phyloP scores from a whole-genome alignment of 2,113 vertebrate species.

The Tetrax tetrax region DNA sequence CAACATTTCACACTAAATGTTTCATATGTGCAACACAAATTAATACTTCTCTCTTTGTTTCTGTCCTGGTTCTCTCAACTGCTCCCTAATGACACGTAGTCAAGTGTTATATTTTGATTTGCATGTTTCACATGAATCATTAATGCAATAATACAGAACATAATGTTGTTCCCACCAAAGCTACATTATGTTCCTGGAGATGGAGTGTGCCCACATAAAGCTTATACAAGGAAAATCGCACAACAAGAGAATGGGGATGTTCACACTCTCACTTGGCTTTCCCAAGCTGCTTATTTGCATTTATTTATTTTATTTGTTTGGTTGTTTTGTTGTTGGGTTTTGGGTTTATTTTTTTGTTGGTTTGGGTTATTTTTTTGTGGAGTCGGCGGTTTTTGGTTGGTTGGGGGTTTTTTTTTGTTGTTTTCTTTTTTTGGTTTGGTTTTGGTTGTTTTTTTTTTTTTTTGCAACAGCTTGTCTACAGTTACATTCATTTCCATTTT shows the following conservation, averaged over 20 bases:
- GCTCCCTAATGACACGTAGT: background rate
- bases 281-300: background rate
- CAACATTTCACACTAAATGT: background rate
- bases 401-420: no score
- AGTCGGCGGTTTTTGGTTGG: no score
- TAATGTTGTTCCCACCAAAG: background rate
- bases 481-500: background rate
- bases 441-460: no score
- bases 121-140: constrained; percentile 47
- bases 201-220: background rate
- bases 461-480: background rate
- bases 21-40: background rate
- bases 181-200: background rate
- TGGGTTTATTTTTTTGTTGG: no score
- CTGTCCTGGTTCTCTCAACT: background rate
- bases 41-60: background rate
- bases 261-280: background rate
- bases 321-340: background rate
- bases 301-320: background rate
- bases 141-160: constrained; percentile 19
- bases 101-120: constrained; percentile 38
- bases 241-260: background rate
- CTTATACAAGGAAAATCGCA: background rate
- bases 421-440: background rate
- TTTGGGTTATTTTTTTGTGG: background rate